Evolutionary conservation across 2,797 vertebrate species (phyloP), one percentile per base, ranked within the genome.

Genomic region (Sternarchorhynchus goeldii): DNA sequence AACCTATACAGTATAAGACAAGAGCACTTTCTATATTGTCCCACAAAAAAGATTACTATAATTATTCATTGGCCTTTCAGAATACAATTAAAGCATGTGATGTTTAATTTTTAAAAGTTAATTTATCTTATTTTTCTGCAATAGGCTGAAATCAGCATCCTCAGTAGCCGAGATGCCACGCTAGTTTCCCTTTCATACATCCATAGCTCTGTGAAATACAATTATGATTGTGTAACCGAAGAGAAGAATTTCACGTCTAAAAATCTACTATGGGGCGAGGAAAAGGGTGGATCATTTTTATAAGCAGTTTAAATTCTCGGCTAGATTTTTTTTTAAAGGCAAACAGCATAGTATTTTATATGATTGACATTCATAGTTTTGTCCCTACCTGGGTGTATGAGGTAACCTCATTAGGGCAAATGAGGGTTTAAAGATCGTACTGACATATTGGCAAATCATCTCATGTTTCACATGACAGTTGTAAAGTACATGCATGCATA

Each of bases 281-380:
- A 68, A 71, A 29, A 45, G 12, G 25, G 21, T 31, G n/a, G 31
- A 2, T 71, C 65, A 29, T 18, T 31, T 53, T 59, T 78, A 3
- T n/a, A 73, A 71, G 31, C 14, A 25, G 17, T 68, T 74, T 36
- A 39, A 29, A 67, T 59, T 59, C 41, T 25, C 69, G 74, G 25
- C 12, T 65, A 53, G n/a, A 74, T 82, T 45, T 29, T 69, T 25
- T 65, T 25, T 25, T 25, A 76, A 73, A 14, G 41, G 12, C n/a
- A 62, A 12, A 83, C 70, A 77, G 50, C 65, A 72, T 72, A 32
- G 57, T 65, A 45, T 80, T 72, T 50, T 12, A 58, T 34, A 31
- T 80, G 82, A 85, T 83, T 79, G 80, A 78, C 84, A 71, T 83
- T 81, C 74, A 73, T 64, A 59, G 57, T 75, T 81, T 55, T 50